phyloP scores from a whole-genome alignment of 2,113 vertebrate species.

The Notarius quadriscutis region DNA sequence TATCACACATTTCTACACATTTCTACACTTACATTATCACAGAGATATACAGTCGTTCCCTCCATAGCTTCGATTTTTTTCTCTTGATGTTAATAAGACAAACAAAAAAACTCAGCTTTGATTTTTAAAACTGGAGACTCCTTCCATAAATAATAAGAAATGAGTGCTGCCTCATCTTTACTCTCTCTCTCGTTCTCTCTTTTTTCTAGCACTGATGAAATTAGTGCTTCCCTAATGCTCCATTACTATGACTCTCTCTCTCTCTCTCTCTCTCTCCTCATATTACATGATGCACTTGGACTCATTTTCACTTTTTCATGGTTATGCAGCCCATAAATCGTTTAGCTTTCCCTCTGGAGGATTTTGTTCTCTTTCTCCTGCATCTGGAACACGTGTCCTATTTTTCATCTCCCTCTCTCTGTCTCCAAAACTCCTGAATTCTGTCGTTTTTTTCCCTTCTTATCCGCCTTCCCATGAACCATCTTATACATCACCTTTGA shows the following conservation, averaged over 20 bases:
- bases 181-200: constrained; percentile 35
- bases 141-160: neutral
- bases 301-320: neutral
- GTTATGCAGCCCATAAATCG: neutral
- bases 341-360: neutral
- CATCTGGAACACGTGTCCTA: neutral
- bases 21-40: too few relatives aligned
- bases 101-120: too few relatives aligned
- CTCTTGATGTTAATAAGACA: too few relatives aligned
- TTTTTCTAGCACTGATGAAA: neutral
- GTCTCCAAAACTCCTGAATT: neutral
- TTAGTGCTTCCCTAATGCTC: constrained; percentile 10
- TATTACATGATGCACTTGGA: constrained; percentile 21
- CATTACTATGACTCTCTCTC: neutral
- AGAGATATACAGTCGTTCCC: too few relatives aligned
- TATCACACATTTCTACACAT: too few relatives aligned
- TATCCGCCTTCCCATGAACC: constrained; percentile 45
- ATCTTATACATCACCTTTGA: constrained; percentile 61
- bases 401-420: constrained; percentile 5
- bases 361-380: neutral
- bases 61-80: too few relatives aligned
- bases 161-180: neutral
- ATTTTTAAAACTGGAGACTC: too few relatives aligned
- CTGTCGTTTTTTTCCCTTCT: neutral
- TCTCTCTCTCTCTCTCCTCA: constrained; percentile 4